These are phyloP conservation scores for roundworm (Caenorhabditis elegans) DNA, from an alignment of 1,140 invertebrate species.

Conservation along the genomic window WBcel235 BX284602.5:6405501-6406000, in stretches of 20 bases:
- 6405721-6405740: not conserved
- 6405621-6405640: no score
- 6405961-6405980: not conserved
- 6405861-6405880: no score
- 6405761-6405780: not conserved
- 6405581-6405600: not conserved
- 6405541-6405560: not conserved
- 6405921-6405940: no score
- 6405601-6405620: not conserved
- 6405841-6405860: not conserved
- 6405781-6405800: not conserved
- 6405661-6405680: no score
- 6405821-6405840: not conserved
- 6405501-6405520: not conserved
- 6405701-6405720: not conserved
- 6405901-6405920: no score
- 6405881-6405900: no score
- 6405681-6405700: no score
- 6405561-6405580: not conserved
- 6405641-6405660: no score
- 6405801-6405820: not conserved
- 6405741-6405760: not conserved
- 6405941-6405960: not conserved
- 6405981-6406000: not conserved
- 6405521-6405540: not conserved